A percentile compares a stretch with the other conserved stretches of the same genome.
phyloP scores from a whole-genome alignment of 2,797 vertebrate species.

The Myotis pilosus region DNA sequence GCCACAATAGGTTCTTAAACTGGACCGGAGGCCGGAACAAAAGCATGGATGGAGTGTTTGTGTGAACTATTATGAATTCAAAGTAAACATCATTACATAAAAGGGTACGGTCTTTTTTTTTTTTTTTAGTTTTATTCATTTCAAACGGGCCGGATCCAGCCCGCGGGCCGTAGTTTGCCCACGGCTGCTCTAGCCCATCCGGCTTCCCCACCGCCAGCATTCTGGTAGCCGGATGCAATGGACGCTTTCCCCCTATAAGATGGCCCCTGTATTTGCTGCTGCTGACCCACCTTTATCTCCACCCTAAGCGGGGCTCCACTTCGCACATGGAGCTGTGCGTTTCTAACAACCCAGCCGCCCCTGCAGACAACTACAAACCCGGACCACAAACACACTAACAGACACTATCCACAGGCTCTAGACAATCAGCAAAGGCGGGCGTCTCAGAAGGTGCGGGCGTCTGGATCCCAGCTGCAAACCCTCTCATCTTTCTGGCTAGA shows the following conservation, averaged over 20 bases:
- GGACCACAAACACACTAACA: not conserved
- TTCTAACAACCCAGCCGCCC: not conserved
- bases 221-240: too few species aligned
- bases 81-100: too few species aligned
- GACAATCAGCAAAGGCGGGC: not conserved
- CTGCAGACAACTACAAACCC: not conserved
- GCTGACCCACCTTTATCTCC: accelerated
- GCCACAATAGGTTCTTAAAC: too few species aligned
- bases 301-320: not conserved
- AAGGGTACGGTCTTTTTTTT: too few species aligned
- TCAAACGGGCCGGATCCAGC: too few species aligned
- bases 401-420: not conserved
- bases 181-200: too few species aligned
- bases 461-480: not conserved
- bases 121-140: too few species aligned
- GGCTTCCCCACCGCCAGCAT: not conserved
- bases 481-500: not conserved
- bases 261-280: not conserved
- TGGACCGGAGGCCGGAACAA: too few species aligned
- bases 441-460: not conserved
- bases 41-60: too few species aligned
- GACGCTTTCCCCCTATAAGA: not conserved
- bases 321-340: not conserved
- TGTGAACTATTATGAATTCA: too few species aligned
- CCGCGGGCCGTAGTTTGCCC: too few species aligned